Base-by-base conservation (phyloP, 2,888 invertebrate genomes). In the Scaptomyza caliginosa region DNA sequence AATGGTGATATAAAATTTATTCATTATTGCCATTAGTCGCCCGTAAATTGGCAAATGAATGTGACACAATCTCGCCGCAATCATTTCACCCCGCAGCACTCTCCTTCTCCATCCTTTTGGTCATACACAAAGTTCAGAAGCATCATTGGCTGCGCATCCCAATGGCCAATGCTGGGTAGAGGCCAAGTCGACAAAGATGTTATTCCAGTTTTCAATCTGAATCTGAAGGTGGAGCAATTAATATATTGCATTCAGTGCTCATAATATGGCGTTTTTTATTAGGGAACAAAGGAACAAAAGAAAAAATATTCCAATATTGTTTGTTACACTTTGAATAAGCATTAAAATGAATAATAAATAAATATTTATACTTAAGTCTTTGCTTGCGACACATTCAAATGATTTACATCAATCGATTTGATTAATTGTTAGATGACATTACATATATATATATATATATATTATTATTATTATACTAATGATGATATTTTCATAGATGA, bases 11-110 rank as follows among this genome's bases (percentile, higher is more conserved):
- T 89, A 89, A 89, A 89, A 76, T 89, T 77, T 84, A 83, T 85
- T 86, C 80, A 75, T 89, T 89, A 89, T 89, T 86, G 88, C 88
- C 77, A 89, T 89, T 89, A 89, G 84, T 76, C 77, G 83, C 56
- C 79, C 86, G 76, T 89, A 89, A 89, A 89, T 84, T 89, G 77
- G 73, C 60, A 70, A 89, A 89, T 81, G 78, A 86, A 89, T 89
- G 87, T 81, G 78, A 69, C 73, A 65, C 64, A 60, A 63, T 62
- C 57, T 32, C 64, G 58, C 49, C 46, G 55, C 26, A 10, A 42
- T 46, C 54, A 32, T 16, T 34, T 17, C 40, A n/a, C 43, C 36
- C 49, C 39, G 39, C 46, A 28, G 1, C 11, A 13, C 40, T 13
- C 39, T 56, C 56, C 28, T 19, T 16, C 38, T 26, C 24, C 8